These are phyloP conservation scores for Ormyrus pomaceus DNA, from an alignment of 2,888 invertebrate genomes.

Conservation along the genomic window DNA sequence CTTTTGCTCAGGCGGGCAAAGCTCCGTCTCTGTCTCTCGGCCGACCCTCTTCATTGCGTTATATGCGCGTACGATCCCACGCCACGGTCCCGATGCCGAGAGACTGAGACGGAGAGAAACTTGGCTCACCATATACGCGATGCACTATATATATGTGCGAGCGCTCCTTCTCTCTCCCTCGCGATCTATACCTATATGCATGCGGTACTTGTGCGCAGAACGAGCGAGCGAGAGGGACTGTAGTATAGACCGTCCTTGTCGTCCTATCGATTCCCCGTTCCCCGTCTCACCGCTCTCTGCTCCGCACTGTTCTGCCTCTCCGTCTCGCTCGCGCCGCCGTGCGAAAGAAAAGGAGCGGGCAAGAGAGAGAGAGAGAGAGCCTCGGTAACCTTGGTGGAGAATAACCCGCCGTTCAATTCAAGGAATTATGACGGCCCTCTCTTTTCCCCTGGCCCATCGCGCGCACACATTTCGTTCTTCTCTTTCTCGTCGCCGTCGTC, in stretches of 20 bases:
- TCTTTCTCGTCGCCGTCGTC: slow-evolving; percentile 29
- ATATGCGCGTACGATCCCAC: slow-evolving; percentile 52
- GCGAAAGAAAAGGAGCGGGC: background rate
- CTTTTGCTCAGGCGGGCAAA: background rate
- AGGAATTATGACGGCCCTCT: slow-evolving; percentile 74
- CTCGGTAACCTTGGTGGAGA: slow-evolving; percentile 74
- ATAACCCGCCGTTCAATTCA: slow-evolving; percentile 75
- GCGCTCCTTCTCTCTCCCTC: slow-evolving; percentile 17
- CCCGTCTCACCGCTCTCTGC: slow-evolving; percentile 15
- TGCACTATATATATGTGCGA: slow-evolving; percentile 11
- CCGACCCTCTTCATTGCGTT: slow-evolving; percentile 38
- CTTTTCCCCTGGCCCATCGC: slow-evolving; percentile 64
- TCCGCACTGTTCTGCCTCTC: background rate
- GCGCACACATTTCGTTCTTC: slow-evolving; percentile 35
- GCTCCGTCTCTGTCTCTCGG: slow-evolving; percentile 17
- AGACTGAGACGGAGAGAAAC: slow-evolving; percentile 53
- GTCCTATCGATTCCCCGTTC: slow-evolving; percentile 55
- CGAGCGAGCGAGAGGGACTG: slow-evolving; percentile 5
- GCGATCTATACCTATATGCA: slow-evolving; percentile 41
- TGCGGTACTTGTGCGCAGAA: slow-evolving; percentile 15
- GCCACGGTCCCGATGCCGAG: slow-evolving; percentile 52
- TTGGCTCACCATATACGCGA: slow-evolving; percentile 40
- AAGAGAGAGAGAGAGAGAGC: slow-evolving; percentile 34
- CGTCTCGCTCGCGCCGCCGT: slow-evolving; percentile 6
- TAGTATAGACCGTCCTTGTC: slow-evolving; percentile 43